Evolutionary conservation across 2,888 invertebrate genomes (phyloP).

Genomic region (Lasiommata megera): DNA sequence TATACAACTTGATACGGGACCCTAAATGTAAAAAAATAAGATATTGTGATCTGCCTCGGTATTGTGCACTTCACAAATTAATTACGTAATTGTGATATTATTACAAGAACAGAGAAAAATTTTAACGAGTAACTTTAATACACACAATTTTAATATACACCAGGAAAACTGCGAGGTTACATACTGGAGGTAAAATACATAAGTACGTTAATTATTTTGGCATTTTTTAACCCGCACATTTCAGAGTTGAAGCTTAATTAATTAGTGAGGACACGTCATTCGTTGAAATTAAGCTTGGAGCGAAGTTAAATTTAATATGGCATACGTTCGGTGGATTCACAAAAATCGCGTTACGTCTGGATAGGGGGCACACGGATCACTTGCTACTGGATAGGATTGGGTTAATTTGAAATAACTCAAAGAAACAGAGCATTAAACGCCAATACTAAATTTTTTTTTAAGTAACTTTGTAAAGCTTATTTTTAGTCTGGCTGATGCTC

Average conservation of each 20-base stretch:
- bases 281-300: conserved; percentile 55
- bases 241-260: conserved; percentile 62
- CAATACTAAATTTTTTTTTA: no score
- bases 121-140: background rate
- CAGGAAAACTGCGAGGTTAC: conserved; percentile 15
- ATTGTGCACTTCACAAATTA: no score
- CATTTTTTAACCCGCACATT: conserved; percentile 26
- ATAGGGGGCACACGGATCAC: conserved; percentile 21
- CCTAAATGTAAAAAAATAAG: no score
- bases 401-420: background rate
- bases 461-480: no score
- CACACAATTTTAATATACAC: background rate
- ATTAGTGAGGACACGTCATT: conserved; percentile 59
- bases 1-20: no score
- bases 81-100: background rate
- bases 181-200: no score
- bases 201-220: conserved; percentile 29
- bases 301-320: conserved; percentile 65
- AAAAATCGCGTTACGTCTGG: conserved; percentile 60
- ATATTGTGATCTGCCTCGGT: no score
- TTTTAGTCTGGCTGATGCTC: no score
- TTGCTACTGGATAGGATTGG: background rate
- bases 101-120: background rate
- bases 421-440: no score
- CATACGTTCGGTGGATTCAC: conserved; percentile 64